Evolutionary conservation across 2,113 vertebrate species (phyloP), one percentile per base, ranked within the genome.

Genomic region (Steatornis caripensis): DNA sequence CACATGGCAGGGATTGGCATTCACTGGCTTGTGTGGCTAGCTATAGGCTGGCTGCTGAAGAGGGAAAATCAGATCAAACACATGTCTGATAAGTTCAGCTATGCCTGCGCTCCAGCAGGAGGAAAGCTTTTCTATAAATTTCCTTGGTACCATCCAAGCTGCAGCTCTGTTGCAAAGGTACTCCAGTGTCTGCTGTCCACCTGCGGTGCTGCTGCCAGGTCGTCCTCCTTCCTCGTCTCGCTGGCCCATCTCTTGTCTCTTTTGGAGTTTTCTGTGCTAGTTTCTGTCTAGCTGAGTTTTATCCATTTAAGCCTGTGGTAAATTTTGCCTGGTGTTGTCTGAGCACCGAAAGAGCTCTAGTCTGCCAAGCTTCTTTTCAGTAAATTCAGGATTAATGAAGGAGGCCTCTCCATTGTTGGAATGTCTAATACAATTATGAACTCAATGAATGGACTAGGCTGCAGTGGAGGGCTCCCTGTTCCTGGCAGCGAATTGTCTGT

Each of bases 381-480:
- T 96, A 95, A 95, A 96, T 96, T 97, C 93, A 88, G 93, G 93
- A 96, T 96, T 97, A 97, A 97, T 95, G 96, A 98, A 95, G 97
- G 95, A 96, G 85, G 81, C 94, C 89, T 93, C 94, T 87, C 94
- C 91, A 96, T 97, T 94, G 87, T 95, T 95, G 92, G 95, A 92
- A 95, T 96, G 95, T 95, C 97, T 97, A 96, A 95, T 93, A 96
- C 95, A 97, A 97, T 97, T 97, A 95, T 78, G 90, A 96, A 90
- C 87, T 79, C 94, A 95, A 96, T 94, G 97, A 97, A 91, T 24
- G 64, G 91, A 87, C 81, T 64, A 93, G 95, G 95, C 91, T 88
- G 95, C 81, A 70, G 92, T 12, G 89, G 90, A 97, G 86, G 91
- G 94, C 90, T 97, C 93, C 79, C 78, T 95, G 93, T 96, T 96